Conservation (phyloP, 2,113 vertebrate genomes). For the Hydrolagus affinis region DNA sequence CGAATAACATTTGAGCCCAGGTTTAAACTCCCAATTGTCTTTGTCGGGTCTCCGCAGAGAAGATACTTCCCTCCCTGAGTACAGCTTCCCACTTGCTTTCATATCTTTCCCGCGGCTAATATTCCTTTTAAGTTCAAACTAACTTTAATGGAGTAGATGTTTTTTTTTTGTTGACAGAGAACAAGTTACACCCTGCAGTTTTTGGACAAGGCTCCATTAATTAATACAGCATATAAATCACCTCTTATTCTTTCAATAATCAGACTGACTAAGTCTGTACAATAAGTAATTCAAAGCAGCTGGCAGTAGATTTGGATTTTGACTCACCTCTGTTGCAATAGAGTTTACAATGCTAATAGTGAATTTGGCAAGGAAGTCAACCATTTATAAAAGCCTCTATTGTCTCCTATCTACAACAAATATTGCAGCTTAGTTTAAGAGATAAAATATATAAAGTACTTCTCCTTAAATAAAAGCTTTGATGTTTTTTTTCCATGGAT, state of each 20-base stretch:
- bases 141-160: background rate
- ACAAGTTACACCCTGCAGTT: background rate
- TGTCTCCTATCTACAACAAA: conserved; percentile 25
- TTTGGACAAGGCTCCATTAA: background rate
- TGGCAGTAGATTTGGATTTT: background rate
- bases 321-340: conserved; percentile 17
- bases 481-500: conserved; percentile 17
- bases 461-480: conserved; percentile 21
- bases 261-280: conserved; percentile 7
- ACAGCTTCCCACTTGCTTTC: background rate
- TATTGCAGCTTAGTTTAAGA: background rate
- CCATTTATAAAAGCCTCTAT: conserved; percentile 22
- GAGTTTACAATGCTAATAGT: background rate
- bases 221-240: background rate
- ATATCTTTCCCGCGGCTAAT: background rate
- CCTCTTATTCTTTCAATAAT: background rate
- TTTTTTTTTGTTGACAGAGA: background rate
- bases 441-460: conserved; percentile 1
- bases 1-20: too few species aligned
- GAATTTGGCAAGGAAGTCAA: background rate
- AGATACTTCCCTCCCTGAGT: background rate
- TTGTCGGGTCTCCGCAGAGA: background rate
- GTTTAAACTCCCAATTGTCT: too few species aligned
- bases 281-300: conserved; percentile 15
- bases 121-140: background rate